Evolutionary conservation across 1,140 invertebrate species (phyloP), one percentile per base, ranked within the genome.

Genomic region (Venturia canescens): DNA sequence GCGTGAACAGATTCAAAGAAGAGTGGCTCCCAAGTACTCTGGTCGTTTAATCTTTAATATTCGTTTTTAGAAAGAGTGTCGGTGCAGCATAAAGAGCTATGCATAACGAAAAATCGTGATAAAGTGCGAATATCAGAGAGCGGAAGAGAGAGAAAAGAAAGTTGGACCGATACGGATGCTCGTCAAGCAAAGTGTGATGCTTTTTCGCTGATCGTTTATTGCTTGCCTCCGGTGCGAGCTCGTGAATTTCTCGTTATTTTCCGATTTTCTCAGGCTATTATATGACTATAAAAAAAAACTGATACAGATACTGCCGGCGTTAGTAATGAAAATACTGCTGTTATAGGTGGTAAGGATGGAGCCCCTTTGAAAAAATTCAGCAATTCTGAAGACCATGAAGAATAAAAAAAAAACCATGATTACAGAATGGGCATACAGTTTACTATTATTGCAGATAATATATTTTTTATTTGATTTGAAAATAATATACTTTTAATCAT

Each of bases 31-130:
- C 66, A 69, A 69, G 66, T 31, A 69, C 66, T 69, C 31, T 21
- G 15, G 29, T 31, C 66, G 66, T 69, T 69, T 69, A 69, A 69
- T 69, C 66, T 69, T 69, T 69, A 69, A 69, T 69, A 69, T 69
- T 29, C 66, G 66, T 69, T 69, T 69, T 31, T 13, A n/a, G 15
- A 31, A 69, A 31, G 66, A 69, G 66, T 27, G 27, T 34, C 29
- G n/a, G 66, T 1, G 29, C 29, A 31, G 66, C 31, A 69, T 15
- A 69, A 69, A 69, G 29, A 69, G 21, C 29, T 18, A 31, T 31
- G 29, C 16, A 31, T 29, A 69, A 31, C 29, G 66, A 69, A n/a
- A 69, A n/a, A 69, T 27, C 66, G 4, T 69, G 66, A 69, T 31
- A 31, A 29, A 69, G 15, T 16, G 29, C 26, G 66, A 66, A 27